Conservation (phyloP, 2,888 invertebrate species). For the Arctia plantaginis region DNA sequence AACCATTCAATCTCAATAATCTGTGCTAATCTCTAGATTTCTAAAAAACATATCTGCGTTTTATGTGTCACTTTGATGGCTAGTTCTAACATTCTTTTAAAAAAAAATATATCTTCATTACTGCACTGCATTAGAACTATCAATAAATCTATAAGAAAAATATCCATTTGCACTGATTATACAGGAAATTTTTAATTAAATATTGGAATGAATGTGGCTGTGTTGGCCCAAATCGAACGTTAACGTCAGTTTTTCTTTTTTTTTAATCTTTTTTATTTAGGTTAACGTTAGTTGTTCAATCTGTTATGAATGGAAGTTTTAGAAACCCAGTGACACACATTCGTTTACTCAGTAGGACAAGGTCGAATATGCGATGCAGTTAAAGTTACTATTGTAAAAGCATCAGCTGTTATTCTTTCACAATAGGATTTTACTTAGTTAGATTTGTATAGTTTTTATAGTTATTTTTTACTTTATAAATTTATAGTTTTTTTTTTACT, state of each 20-base stretch:
- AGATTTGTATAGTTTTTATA: no score
- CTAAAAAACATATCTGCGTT: neutral
- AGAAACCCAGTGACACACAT: conserved; percentile 11
- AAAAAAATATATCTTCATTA: no score
- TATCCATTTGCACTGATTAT: neutral
- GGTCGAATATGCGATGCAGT: conserved; percentile 6
- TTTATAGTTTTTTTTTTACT: no score
- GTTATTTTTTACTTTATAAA: no score
- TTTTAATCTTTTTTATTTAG: no score
- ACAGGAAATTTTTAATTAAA: neutral
- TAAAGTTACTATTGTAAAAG: conserved; percentile 1
- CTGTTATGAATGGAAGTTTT: neutral
- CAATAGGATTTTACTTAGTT: neutral
- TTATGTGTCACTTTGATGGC: neutral
- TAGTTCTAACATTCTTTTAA: no score
- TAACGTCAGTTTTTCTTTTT: no score
- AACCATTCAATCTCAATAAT: neutral
- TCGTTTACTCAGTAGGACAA: conserved; percentile 13
- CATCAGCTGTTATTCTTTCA: conserved; percentile 2
- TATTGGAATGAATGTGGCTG: neutral
- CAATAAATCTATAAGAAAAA: neutral
- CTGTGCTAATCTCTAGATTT: neutral
- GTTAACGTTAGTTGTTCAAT: conserved; percentile 2
- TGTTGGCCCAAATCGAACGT: neutral
- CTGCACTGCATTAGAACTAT: neutral